Percentiles rank a stretch among this genome's conserved stretches.
phyloP scores from a whole-genome alignment of 2,888 invertebrate species.

The Aphelenchoides bicaudatus region DNA sequence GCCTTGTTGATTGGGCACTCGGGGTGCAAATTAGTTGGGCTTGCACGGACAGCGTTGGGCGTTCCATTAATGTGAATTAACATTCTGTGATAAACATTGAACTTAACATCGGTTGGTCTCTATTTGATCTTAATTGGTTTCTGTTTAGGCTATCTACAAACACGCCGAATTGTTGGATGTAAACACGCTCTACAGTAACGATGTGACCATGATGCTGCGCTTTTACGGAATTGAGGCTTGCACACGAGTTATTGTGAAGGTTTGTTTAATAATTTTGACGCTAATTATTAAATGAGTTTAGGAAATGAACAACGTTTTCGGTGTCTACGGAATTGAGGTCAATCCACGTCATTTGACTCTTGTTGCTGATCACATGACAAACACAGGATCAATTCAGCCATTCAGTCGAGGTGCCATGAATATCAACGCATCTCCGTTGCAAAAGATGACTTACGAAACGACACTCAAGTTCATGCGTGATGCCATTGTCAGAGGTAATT shows the following conservation, averaged over 20 bases:
- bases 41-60: no score
- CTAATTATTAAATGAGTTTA: conserved; percentile 31
- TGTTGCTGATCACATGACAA: conserved; percentile 96
- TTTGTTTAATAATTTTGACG: conserved; percentile 53
- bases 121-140: not conserved
- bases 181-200: conserved; percentile 74
- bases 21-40: no score
- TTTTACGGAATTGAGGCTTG: conserved; percentile 93
- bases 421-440: conserved; percentile 83
- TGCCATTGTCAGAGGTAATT: conserved; percentile 70
- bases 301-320: conserved; percentile 92
- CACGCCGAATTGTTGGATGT: conserved; percentile 73
- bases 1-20: no score
- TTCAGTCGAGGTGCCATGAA: conserved; percentile 81
- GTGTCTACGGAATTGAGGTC: conserved; percentile 91
- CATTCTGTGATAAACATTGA: no score
- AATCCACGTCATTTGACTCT: conserved; percentile 86
- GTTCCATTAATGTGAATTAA: no score
- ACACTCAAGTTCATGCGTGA: conserved; percentile 78
- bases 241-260: conserved; percentile 78
- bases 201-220: conserved; percentile 82
- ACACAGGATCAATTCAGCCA: conserved; percentile 80
- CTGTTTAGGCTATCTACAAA: conserved; percentile 76
- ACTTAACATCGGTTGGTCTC: conserved; percentile 12
- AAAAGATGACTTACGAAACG: conserved; percentile 97